Conservation (phyloP, 2,113 vertebrate species). For the Antennarius striatus region DNA sequence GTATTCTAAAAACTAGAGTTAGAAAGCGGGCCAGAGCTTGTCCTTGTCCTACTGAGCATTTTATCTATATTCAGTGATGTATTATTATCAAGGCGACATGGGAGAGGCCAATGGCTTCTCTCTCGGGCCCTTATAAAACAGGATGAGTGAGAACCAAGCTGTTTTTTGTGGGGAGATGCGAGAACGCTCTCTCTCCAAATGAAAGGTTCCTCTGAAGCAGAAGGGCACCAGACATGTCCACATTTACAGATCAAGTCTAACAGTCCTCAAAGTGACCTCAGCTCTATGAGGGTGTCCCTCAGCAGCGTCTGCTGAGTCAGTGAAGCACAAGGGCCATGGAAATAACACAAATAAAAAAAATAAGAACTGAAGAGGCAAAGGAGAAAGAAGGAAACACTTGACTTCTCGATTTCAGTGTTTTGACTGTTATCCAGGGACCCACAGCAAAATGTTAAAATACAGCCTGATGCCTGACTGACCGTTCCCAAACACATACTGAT, state of each 20-base stretch:
- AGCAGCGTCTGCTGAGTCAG: conserved; percentile 3
- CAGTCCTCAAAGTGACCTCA: conserved; percentile 31
- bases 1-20: not conserved
- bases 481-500: no score
- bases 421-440: not conserved
- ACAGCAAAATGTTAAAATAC: not conserved
- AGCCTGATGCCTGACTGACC: no score
- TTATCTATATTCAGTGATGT: conserved; percentile 40
- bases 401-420: no score
- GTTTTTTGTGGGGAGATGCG: conserved; percentile 44
- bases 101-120: conserved; percentile 27
- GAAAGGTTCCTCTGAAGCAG: conserved; percentile 63
- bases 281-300: conserved; percentile 22
- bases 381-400: not conserved
- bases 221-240: conserved; percentile 35
- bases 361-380: not conserved
- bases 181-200: conserved; percentile 63
- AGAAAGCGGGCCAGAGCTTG: conserved; percentile 14
- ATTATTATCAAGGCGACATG: conserved; percentile 33
- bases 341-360: not conserved
- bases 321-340: not conserved
- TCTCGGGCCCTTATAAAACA: conserved; percentile 31
- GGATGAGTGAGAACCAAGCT: conserved; percentile 40
- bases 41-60: conserved; percentile 7
- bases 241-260: conserved; percentile 36